Percentiles rank a stretch among this genome's conserved stretches.
Conservation (phyloP, 2,797 vertebrate genomes). For the Chanos chanos region DNA sequence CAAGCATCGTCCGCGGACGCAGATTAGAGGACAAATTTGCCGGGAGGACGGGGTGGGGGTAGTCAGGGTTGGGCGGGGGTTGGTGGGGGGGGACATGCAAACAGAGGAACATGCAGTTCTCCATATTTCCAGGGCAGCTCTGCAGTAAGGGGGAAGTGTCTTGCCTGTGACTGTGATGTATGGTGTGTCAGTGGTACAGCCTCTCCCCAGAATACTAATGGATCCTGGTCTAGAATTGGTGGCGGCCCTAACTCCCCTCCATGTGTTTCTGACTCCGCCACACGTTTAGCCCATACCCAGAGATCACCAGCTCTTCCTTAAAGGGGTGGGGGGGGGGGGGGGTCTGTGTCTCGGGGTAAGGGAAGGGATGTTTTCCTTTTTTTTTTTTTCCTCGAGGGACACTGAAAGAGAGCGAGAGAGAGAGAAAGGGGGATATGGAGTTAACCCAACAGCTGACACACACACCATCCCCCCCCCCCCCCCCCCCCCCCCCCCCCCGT, state of each 20-base stretch:
- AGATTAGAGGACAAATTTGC: constrained; percentile 64
- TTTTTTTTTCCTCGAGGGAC: too few species aligned
- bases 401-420: too few species aligned
- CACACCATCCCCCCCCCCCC: neutral
- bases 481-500: neutral
- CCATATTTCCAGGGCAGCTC: constrained; percentile 62
- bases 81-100: constrained; percentile 53
- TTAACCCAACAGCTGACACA: constrained; percentile 5
- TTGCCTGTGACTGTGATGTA: constrained; percentile 75
- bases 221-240: constrained; percentile 37
- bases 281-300: too few species aligned
- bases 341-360: neutral
- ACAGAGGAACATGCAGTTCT: constrained; percentile 60
- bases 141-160: constrained; percentile 58
- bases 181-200: constrained; percentile 64
- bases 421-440: constrained; percentile 13
- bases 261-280: constrained; percentile 9
- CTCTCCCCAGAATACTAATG: constrained; percentile 72
- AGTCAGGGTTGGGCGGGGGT: too few species aligned
- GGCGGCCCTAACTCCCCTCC: constrained; percentile 17
- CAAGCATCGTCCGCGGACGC: constrained; percentile 33
- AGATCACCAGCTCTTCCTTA: neutral
- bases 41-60: constrained; percentile 60
- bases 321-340: neutral
- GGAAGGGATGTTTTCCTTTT: constrained; percentile 2